Base-by-base conservation (phyloP, 2,888 invertebrate species). In the Parelbella ahira region DNA sequence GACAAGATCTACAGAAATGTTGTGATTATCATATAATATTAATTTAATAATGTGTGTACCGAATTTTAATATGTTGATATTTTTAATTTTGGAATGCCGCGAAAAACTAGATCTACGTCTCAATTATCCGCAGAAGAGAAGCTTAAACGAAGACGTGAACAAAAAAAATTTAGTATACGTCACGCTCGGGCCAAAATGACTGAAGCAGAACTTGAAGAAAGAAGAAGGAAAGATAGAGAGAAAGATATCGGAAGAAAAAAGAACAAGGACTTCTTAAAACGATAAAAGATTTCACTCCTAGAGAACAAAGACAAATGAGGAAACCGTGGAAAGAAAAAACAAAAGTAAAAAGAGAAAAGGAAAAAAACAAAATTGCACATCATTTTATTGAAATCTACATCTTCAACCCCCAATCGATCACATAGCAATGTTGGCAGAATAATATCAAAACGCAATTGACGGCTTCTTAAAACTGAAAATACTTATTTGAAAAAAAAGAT, bases 261-360 rank as follows among this genome's bases (percentile, higher is more conserved):
- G 43, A 49, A 47, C 9, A 43, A 5, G 50, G 47, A n/a, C 3
- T 34, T 12, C 24, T 50, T 12, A 54, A 49, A 42, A 49, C 41
- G 7, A 54, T 50, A n/a, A 38, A 50, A 34, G 45, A 54, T 18
- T 50, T 32, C 19, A 50, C 46, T 8, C 50, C 54, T n/a, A 45
- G 51, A 32, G 32, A 47, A 25, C 51, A 54, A 41, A 23, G 47
- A 5, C 28, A 39, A 18, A 46, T 50, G 5, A 24, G 54, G 42
- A 51, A 49, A 48, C 37, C 29, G 7, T 51, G 50, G 50, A 41
- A 47, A 23, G 49, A 48, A 41, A 44, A 47, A 9, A 9, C 47
- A 19, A 29, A 43, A 27, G 11, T 15, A 13, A 38, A 8, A 15
- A 33, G 42, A 4, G 23, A 45, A 8, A 23, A 23, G 23, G 2